Conservation (phyloP, 2,888 invertebrate genomes). For the Pomacea canaliculata region DNA sequence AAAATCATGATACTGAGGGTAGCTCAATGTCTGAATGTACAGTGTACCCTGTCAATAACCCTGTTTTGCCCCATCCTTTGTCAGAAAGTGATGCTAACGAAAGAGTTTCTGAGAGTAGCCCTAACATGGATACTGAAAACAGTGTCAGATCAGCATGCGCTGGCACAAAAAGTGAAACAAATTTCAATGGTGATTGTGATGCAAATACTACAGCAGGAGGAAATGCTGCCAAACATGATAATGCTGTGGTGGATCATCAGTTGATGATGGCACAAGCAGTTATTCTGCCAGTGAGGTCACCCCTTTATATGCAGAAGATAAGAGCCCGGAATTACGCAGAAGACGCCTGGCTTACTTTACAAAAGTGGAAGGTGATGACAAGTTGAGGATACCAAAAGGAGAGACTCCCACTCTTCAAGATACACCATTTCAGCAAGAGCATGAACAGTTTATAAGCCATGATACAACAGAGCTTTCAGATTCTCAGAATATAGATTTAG, state of each 20-base stretch:
- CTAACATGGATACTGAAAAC: no score
- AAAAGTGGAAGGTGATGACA: no score
- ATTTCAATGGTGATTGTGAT: not conserved
- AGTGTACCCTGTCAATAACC: no score
- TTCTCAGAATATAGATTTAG: not conserved
- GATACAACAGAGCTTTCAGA: not conserved
- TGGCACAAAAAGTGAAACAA: not conserved
- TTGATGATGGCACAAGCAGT: not conserved
- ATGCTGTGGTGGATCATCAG: not conserved
- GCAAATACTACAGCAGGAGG: no score
- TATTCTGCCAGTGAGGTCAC: not conserved
- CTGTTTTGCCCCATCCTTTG: not conserved
- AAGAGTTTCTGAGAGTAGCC: not conserved
- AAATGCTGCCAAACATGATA: not conserved
- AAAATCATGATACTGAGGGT: not conserved
- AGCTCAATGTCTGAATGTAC: no score
- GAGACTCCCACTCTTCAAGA: no score
- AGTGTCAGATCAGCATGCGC: not conserved
- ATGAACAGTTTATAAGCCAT: not conserved
- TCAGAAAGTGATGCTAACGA: not conserved
- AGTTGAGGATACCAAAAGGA: no score
- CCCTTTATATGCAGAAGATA: not conserved
- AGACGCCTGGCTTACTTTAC: conserved; percentile 1
- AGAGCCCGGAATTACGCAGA: not conserved
- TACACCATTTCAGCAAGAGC: not conserved